Conservation (phyloP, 2,888 invertebrate species). For the Athetis lepigone region DNA sequence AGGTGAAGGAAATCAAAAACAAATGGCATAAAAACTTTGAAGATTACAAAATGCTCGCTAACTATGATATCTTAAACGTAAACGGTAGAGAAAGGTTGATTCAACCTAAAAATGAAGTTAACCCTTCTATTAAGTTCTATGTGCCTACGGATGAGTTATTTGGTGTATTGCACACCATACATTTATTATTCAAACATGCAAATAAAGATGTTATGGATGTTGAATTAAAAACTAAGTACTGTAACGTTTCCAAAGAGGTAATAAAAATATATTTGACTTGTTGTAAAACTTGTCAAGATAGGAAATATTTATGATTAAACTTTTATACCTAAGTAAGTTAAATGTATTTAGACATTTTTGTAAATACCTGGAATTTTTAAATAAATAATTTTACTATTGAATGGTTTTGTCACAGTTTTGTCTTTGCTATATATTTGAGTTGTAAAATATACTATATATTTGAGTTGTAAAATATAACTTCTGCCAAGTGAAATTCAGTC, state of each 20-base stretch:
- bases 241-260: slow-evolving; percentile 83
- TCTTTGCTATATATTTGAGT: no score
- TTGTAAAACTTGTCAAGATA: slow-evolving; percentile 72
- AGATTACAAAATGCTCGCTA: slow-evolving; percentile 80
- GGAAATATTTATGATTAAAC: background rate
- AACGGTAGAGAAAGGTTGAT: slow-evolving; percentile 75
- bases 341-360: no score
- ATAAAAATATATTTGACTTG: slow-evolving; percentile 80
- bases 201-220: slow-evolving; percentile 74
- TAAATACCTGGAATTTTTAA: no score
- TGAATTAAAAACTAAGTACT: slow-evolving; percentile 80
- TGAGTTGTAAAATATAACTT: no score
- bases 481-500: no score
- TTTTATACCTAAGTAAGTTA: no score
- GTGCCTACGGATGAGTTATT: slow-evolving; percentile 78
- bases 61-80: slow-evolving; percentile 76
- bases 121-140: slow-evolving; percentile 76
- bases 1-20: slow-evolving; percentile 75
- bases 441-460: no score
- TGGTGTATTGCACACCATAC: slow-evolving; percentile 81
- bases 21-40: slow-evolving; percentile 75
- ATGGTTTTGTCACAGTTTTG: no score
- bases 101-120: slow-evolving; percentile 71
- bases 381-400: no score
- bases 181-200: slow-evolving; percentile 80